Evolutionary conservation across 2,888 invertebrate genomes (phyloP).

Genomic region (Drosophila setosimentum): DNA sequence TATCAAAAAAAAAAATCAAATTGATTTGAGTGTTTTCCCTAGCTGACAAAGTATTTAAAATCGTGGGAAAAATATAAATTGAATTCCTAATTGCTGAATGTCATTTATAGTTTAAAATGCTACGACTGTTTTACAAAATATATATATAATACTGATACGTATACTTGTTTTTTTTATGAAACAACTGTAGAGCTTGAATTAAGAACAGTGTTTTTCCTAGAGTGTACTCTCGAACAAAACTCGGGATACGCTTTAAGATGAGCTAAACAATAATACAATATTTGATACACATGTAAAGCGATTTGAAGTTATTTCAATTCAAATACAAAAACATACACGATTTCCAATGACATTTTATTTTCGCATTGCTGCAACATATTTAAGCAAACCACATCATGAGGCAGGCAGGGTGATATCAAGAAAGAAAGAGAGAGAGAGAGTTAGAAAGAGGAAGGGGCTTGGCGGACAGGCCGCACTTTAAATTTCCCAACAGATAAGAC

Average conservation of each 20-base stretch:
- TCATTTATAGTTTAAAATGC: neutral
- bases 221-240: neutral
- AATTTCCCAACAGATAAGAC: conserved; percentile 74
- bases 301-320: conserved; percentile 9
- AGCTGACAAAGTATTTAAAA: neutral
- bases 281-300: neutral
- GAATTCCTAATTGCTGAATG: neutral
- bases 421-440: neutral
- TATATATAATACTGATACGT: neutral
- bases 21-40: neutral
- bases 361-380: neutral
- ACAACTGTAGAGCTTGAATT: neutral
- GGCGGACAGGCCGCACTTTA: conserved; percentile 49
- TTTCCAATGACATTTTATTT: conserved; percentile 1
- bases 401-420: neutral
- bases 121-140: neutral
- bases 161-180: neutral
- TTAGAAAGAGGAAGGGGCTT: neutral
- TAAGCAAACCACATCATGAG: conserved; percentile 14
- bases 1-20: neutral
- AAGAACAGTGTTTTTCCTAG: neutral
- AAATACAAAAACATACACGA: conserved; percentile 6
- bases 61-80: neutral
- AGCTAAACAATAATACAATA: neutral
- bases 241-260: neutral